Conservation (phyloP, 2,888 invertebrate genomes). For the Drosophila vallismaia region DNA sequence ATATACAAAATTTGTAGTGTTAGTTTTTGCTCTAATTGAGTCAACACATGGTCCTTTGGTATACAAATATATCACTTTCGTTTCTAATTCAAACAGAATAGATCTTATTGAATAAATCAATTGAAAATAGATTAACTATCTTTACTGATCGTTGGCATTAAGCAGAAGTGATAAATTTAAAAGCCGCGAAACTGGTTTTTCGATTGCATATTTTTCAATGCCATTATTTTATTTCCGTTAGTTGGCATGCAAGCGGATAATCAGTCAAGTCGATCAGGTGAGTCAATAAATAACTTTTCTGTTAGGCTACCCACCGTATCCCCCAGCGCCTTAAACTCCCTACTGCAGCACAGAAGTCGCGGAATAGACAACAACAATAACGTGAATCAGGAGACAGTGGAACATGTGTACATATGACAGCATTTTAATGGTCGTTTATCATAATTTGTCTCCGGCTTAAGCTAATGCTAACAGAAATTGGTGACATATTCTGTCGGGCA, state of each 20-base stretch:
- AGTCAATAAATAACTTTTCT: conserved; percentile 81
- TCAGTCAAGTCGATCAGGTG: conserved; percentile 83
- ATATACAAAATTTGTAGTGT: background rate
- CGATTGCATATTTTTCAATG: conserved; percentile 9
- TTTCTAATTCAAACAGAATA: background rate
- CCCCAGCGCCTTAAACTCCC: background rate
- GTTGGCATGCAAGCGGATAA: conserved; percentile 81
- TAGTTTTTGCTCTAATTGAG: too few species aligned
- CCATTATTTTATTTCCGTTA: conserved; percentile 20
- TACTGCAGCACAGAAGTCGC: conserved; percentile 20
- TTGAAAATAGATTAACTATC: background rate
- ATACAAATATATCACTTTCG: background rate
- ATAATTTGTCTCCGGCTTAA: conserved; percentile 69
- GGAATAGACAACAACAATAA: conserved; percentile 9
- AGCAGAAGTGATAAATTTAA: background rate
- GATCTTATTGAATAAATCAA: too few species aligned
- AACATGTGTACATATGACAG: conserved; percentile 73
- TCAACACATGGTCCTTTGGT: too few species aligned
- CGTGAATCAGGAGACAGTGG: conserved; percentile 17
- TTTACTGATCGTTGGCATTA: background rate
- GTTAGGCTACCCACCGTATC: background rate
- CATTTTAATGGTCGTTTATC: conserved; percentile 75
- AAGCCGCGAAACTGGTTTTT: background rate
- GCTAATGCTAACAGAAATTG: conserved; percentile 68
- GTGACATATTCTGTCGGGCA: conserved; percentile 40